Percentiles rank a stretch among this genome's conserved stretches.
These are phyloP conservation scores for Sinotaia quadrata DNA, from an alignment of 2,888 invertebrate species.

Conservation along the genomic window DNA sequence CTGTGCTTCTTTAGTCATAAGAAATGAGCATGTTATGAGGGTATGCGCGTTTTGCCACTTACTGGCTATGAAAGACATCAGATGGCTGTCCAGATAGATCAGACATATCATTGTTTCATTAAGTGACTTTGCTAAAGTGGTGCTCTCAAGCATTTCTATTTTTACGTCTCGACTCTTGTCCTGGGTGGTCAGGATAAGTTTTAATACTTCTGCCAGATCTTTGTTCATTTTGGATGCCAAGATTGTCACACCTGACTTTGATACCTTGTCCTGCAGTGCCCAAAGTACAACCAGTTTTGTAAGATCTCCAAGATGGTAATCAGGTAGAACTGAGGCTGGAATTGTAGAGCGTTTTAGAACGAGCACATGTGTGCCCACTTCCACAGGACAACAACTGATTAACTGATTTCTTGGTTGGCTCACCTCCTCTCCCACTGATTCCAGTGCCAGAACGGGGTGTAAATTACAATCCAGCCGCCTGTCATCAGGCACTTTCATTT, in stretches of 20 bases:
- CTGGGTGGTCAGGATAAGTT: neutral
- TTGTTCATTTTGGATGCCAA: neutral
- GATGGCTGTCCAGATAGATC: neutral
- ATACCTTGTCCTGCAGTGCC: constrained; percentile 6
- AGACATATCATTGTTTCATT: constrained; percentile 13
- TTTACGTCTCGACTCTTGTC: no score
- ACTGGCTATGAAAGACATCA: neutral
- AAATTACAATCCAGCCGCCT: no score
- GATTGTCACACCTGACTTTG: neutral
- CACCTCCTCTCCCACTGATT: no score
- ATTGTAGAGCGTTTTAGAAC: constrained; percentile 17
- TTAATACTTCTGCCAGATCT: neutral
- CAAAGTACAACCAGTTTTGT: constrained; percentile 26
- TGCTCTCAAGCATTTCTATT: constrained; percentile 15
- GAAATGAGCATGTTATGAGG: constrained; percentile 1
- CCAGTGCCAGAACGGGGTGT: no score
- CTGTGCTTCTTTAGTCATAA: neutral
- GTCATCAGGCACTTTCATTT: no score
- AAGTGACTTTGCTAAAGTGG: constrained; percentile 8
- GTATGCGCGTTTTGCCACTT: constrained; percentile 11
- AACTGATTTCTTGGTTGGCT: neutral
- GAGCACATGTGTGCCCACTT: constrained; percentile 20
- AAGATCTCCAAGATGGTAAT: constrained; percentile 30
- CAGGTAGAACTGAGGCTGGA: constrained; percentile 10
- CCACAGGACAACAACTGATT: constrained; percentile 24